Conservation (phyloP, 2,888 invertebrate species). For the Synergus gifuensis region DNA sequence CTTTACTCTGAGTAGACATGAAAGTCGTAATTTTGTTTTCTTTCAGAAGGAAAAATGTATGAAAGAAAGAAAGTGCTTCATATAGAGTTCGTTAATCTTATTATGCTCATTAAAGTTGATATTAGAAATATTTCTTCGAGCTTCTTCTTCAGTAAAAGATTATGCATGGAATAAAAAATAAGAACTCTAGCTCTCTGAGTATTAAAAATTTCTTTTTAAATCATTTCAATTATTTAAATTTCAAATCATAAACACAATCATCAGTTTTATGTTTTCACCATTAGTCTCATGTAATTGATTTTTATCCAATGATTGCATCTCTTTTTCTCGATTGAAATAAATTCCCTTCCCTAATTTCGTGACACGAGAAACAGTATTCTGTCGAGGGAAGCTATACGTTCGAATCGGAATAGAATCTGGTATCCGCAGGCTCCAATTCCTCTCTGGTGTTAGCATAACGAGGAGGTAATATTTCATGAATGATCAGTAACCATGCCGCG, state of each 20-base stretch:
- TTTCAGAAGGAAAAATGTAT: background rate
- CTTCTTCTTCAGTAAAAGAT: background rate
- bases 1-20: slow-evolving; percentile 27
- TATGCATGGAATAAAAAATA: background rate
- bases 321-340: background rate
- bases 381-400: slow-evolving; percentile 9
- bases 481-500: slow-evolving; percentile 35
- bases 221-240: too few relatives aligned
- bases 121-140: background rate
- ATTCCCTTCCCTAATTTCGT: background rate
- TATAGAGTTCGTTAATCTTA: background rate
- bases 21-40: slow-evolving; percentile 22
- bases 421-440: slow-evolving; percentile 25
- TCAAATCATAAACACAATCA: too few relatives aligned
- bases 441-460: slow-evolving; percentile 13
- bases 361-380: slow-evolving; percentile 12
- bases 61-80: background rate
- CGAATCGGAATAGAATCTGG: slow-evolving; percentile 26
- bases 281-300: background rate
- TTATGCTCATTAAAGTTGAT: background rate
- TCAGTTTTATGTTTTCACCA: too few relatives aligned
- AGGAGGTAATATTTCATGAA: slow-evolving; percentile 35
- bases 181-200: too few relatives aligned
- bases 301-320: background rate
- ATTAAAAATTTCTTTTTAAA: too few relatives aligned